Evolutionary conservation across 2,888 invertebrate species (phyloP).

Genomic region (Nomada goodeniana): DNA sequence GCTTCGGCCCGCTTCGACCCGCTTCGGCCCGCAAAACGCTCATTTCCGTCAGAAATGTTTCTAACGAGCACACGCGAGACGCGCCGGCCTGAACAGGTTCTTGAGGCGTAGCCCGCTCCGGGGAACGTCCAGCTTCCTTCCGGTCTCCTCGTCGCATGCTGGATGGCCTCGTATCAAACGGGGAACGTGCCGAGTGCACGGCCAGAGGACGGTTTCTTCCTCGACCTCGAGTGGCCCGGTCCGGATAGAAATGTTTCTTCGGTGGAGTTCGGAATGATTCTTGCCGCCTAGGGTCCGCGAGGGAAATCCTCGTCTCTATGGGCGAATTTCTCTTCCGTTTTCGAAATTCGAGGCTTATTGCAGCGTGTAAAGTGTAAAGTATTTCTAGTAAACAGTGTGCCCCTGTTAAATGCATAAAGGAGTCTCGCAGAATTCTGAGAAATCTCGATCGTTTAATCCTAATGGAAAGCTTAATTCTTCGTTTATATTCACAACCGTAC

Average conservation of each 20-base stretch:
- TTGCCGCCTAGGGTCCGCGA: neutral
- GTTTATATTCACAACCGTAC: no score
- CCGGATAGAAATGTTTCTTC: neutral
- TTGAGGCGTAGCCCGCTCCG: slow-evolving; percentile 36
- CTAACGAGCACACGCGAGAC: slow-evolving; percentile 57
- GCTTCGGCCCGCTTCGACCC: slow-evolving; percentile 21
- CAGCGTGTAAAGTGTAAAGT: no score
- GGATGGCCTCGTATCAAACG: slow-evolving; percentile 5
- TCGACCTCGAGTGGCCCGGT: neutral
- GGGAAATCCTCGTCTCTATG: no score
- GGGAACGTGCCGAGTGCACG: slow-evolving; percentile 43
- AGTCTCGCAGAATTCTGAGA: no score
- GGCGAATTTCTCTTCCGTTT: no score
- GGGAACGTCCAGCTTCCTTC: slow-evolving; percentile 37
- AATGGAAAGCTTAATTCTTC: no score
- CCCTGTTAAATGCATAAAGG: no score
- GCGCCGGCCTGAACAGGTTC: slow-evolving; percentile 43
- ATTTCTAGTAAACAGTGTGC: no score
- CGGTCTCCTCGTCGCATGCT: neutral
- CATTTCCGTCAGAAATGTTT: slow-evolving; percentile 62
- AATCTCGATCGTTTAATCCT: no score
- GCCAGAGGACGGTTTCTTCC: neutral
- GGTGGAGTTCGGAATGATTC: neutral
- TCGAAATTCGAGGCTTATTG: no score
- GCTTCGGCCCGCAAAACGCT: slow-evolving; percentile 55